Conservation (phyloP, 2,113 vertebrate species). For the Apus apus region DNA sequence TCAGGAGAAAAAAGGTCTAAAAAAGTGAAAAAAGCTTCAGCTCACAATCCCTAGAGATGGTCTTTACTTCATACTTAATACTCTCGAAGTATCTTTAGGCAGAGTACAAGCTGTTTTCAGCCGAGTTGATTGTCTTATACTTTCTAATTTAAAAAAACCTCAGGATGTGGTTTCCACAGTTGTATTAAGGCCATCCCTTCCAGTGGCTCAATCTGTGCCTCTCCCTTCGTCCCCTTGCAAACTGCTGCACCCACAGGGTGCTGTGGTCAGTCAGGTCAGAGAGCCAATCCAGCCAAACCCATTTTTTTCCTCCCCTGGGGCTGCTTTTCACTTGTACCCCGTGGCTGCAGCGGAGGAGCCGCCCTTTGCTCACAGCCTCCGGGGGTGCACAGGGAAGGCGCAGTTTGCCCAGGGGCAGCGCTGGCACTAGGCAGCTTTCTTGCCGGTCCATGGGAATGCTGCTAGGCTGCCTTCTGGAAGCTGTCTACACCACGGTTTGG, state of each 20-base stretch:
- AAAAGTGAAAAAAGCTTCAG: not conserved
- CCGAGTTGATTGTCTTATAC: not conserved
- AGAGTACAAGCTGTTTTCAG: not conserved
- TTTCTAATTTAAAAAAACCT: not conserved
- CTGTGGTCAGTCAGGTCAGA: not conserved
- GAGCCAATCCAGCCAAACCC: not conserved
- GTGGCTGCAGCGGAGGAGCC: fast-evolving
- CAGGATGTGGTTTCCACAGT: constrained; percentile 43
- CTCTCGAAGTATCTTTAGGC: not conserved
- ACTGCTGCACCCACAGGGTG: not conserved
- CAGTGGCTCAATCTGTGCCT: not conserved
- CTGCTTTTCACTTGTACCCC: not conserved
- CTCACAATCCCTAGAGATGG: not conserved
- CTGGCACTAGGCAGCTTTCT: not conserved
- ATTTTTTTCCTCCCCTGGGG: not conserved
- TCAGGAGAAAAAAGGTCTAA: not conserved
- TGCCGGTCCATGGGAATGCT: fast-evolving
- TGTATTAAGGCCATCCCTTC: constrained; percentile 8
- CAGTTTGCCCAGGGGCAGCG: fast-evolving
- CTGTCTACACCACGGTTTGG: not conserved
- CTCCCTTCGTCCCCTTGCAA: not conserved
- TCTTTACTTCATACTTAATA: not conserved
- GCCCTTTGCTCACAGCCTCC: not conserved
- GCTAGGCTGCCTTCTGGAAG: not conserved
- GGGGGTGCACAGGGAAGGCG: fast-evolving